Evolutionary conservation across 92 coral and sea anemone species (phyloP).

Genomic region (Paramuricea clavata): DNA sequence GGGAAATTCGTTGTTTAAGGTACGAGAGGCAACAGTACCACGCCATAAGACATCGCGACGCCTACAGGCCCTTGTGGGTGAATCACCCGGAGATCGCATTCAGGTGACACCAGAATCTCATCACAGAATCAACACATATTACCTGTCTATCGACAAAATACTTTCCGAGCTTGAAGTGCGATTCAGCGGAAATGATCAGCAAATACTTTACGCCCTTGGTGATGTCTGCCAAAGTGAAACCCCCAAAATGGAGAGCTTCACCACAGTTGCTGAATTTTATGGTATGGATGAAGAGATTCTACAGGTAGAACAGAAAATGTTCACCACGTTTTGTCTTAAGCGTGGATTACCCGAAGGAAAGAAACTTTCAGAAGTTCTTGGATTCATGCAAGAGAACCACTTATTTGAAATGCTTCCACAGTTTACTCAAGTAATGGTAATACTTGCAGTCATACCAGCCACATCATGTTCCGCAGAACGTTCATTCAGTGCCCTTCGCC

Average conservation of each 20-base stretch:
- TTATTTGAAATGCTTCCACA: slow-evolving; percentile 17
- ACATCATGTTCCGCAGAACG: slow-evolving; percentile 48
- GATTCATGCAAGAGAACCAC: slow-evolving; percentile 32
- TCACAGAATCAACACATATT: neutral
- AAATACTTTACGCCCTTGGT: slow-evolving; percentile 38
- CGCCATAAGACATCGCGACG: slow-evolving; percentile 5
- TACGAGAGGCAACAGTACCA: slow-evolving; percentile 49
- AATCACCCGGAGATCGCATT: neutral
- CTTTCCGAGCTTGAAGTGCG: neutral
- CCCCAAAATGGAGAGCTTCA: slow-evolving; percentile 32
- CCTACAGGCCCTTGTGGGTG: slow-evolving; percentile 34
- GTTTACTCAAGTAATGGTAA: slow-evolving; percentile 30
- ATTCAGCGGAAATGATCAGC: slow-evolving; percentile 24
- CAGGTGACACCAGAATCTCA: neutral
- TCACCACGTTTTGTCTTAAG: slow-evolving; percentile 19
- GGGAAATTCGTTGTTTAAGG: slow-evolving; percentile 13
- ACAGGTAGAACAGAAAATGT: slow-evolving; percentile 35
- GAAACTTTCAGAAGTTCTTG: slow-evolving; percentile 28
- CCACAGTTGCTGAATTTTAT: slow-evolving; percentile 45
- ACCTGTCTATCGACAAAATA: neutral
- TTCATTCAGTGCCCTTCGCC: slow-evolving; percentile 32
- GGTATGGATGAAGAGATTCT: slow-evolving; percentile 36
- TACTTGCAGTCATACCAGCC: slow-evolving; percentile 36
- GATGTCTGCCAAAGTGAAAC: slow-evolving; percentile 38
- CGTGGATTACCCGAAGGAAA: slow-evolving; percentile 2